Conservation (phyloP, 2,888 invertebrate species). For the Eristalis tenax region DNA sequence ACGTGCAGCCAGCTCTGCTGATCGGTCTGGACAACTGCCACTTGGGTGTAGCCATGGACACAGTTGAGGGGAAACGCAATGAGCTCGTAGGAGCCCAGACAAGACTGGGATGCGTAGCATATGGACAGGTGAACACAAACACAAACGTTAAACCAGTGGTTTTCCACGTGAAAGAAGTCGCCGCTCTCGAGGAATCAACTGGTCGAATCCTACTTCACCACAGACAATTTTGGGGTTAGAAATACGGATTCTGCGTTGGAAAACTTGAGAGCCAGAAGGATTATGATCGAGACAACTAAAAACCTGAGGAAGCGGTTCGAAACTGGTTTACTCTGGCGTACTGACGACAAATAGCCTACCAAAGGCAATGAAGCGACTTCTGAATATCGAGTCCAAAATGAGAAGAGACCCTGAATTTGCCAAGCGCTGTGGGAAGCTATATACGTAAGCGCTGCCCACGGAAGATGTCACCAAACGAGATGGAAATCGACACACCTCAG, state of each 20-base stretch:
- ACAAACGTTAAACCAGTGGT: neutral
- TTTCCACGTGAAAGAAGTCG: slow-evolving; percentile 32
- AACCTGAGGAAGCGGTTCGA: slow-evolving; percentile 44
- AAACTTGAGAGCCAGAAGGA: slow-evolving; percentile 15
- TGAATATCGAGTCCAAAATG: slow-evolving; percentile 34
- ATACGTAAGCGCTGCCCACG: neutral
- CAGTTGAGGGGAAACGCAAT: neutral
- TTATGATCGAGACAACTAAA: slow-evolving; percentile 12
- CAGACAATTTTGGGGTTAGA: slow-evolving; percentile 41
- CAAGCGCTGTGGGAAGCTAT: neutral
- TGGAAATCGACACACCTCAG: neutral
- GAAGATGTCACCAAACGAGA: neutral
- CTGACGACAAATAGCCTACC: slow-evolving; percentile 42
- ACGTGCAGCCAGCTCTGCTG: neutral
- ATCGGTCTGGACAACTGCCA: slow-evolving; percentile 12
- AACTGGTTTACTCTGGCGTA: slow-evolving; percentile 56
- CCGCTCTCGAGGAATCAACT: neutral
- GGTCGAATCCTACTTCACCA: slow-evolving; percentile 37
- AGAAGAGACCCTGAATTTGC: no score
- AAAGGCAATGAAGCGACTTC: slow-evolving; percentile 59
- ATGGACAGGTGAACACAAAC: neutral
- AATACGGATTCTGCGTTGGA: slow-evolving; percentile 6
- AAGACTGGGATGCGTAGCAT: slow-evolving; percentile 48
- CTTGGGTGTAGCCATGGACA: no score
- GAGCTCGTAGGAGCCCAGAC: slow-evolving; percentile 6